Base-by-base conservation (phyloP, 2,113 vertebrate species). In the Lampris incognitus region DNA sequence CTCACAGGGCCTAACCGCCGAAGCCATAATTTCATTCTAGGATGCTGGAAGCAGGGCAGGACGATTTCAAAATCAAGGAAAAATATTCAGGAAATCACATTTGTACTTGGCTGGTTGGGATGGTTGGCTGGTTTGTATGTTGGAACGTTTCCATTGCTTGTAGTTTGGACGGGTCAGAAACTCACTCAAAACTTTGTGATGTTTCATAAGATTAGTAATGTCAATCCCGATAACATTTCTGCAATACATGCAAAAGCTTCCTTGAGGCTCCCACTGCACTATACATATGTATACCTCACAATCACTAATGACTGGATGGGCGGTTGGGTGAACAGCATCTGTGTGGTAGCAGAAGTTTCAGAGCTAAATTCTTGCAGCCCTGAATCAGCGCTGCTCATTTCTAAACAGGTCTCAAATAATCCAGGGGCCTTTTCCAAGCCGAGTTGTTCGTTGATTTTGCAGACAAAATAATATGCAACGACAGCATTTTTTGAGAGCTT, bases 21-120 rank as follows among this genome's bases (percentile, higher is more conserved):
- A 92, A 94, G 92, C 94, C 94, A 92, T 95, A 94, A 95, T 96
- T 96, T 95, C 91, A 94, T 94, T 96, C 91, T 82, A 89, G 94
- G 94, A 94, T 78, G 88, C 90, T 94, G 92, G 90, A 95, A 93
- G 88, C 88, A 91, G 90, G 93, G 94, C 91, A 95, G 93, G 89
- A 94, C 88, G 87, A 92, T 94, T 93, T 94, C 91, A 95, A 96
- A 24, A 96, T 95, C 92, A 95, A 93, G 90, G 86, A 91, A 93
- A 95, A 93, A 92, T 93, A 86, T 86, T 88, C 77, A 82, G 87
- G 86, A 92, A 92, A 93, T 85, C 57, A 69, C 81, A 86, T 85
- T 87, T 87, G 76, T 85, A 79, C 72, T 81, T 62, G 64, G 24
- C 24, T 24, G 24, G 24, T 24, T 24, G 60, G 62, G 82, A 87